A percentile compares a stretch with the other conserved stretches of the same genome.
Conservation (phyloP, 2,797 vertebrate species). For the Rhinatrema bivittatum region DNA sequence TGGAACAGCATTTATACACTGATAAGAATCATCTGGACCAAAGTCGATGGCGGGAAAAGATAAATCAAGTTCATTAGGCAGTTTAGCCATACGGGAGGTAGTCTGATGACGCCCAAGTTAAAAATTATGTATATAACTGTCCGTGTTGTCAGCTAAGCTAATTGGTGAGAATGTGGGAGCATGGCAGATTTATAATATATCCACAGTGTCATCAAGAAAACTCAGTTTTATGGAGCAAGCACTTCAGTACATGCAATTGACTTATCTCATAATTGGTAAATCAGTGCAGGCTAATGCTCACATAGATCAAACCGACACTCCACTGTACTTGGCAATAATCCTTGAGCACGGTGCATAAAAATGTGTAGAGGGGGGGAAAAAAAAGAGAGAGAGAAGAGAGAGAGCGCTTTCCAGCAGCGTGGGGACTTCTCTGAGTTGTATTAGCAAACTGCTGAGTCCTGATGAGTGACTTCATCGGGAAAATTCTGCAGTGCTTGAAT, state of each 20-base stretch:
- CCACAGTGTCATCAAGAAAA: background rate
- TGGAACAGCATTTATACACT: too few relatives aligned
- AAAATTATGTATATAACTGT: background rate
- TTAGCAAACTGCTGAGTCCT: conserved; percentile 1
- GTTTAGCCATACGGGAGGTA: too few relatives aligned
- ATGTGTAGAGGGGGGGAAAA: too few relatives aligned
- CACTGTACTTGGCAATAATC: conserved; percentile 11
- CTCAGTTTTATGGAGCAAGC: background rate
- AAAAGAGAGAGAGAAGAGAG: too few relatives aligned
- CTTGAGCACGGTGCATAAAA: conserved; percentile 23
- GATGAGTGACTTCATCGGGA: background rate
- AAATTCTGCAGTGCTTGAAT: too few relatives aligned
- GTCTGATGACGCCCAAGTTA: too few relatives aligned
- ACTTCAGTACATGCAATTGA: conserved; percentile 1
- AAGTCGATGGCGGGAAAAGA: too few relatives aligned
- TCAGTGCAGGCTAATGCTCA: conserved; percentile 19
- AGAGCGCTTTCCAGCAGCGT: too few relatives aligned
- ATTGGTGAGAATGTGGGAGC: too few relatives aligned
- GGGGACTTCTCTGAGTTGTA: background rate
- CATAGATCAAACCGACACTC: conserved; percentile 19
- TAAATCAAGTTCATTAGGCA: too few relatives aligned
- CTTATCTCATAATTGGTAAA: conserved; percentile 15
- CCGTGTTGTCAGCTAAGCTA: background rate
- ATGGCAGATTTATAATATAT: conserved; percentile 7
- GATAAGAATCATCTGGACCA: too few relatives aligned